Evolutionary conservation across 2,113 vertebrate genomes (phyloP).

Genomic region (Capreolus pygargus): DNA sequence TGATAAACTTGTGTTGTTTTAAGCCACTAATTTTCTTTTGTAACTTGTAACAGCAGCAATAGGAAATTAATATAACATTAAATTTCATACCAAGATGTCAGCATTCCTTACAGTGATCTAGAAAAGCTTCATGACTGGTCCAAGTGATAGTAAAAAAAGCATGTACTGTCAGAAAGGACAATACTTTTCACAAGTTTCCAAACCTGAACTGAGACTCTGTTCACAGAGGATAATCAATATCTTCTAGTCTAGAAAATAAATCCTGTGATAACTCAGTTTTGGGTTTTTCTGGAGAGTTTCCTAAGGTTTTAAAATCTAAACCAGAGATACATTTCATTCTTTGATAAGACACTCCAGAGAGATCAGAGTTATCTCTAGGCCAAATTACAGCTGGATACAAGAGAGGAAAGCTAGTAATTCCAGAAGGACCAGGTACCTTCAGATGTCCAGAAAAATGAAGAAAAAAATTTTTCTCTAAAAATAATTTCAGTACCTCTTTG

Average conservation of each 20-base stretch:
- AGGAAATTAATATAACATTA: neutral
- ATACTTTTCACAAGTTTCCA: neutral
- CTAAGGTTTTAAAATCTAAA: neutral
- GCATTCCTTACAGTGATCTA: neutral
- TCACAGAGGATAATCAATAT: neutral
- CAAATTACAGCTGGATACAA: neutral
- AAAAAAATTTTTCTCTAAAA: neutral
- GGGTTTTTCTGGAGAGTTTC: neutral
- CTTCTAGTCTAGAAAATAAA: neutral
- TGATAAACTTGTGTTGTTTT: neutral
- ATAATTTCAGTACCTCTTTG: neutral
- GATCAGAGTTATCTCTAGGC: neutral
- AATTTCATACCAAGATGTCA: neutral
- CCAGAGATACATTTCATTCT: neutral
- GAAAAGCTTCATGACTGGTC: neutral
- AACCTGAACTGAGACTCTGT: neutral
- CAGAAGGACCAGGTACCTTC: neutral
- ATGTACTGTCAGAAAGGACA: neutral
- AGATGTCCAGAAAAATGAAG: neutral
- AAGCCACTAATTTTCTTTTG: neutral
- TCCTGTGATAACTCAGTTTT: neutral
- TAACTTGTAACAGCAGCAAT: neutral
- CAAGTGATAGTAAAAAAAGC: neutral
- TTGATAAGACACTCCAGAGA: neutral
- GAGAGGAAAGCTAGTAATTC: neutral